Conservation (phyloP, 2,797 vertebrate genomes). For the Notolabrus celidotus region DNA sequence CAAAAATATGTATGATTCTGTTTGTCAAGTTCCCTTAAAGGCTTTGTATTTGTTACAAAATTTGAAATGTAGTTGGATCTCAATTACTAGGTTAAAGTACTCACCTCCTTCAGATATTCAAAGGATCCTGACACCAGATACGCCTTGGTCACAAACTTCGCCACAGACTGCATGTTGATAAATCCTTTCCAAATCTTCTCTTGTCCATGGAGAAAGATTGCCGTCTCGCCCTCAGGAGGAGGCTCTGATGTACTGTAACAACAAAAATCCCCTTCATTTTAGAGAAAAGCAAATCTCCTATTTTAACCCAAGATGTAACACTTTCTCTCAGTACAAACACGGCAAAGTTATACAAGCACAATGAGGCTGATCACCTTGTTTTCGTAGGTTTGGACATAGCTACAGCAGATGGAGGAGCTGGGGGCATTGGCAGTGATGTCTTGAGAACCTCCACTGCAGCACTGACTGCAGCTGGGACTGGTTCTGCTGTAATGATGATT, state of each 20-base stretch:
- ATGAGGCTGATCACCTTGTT: conserved; percentile 66
- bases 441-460: conserved; percentile 68
- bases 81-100: conserved; percentile 15
- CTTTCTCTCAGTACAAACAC: background rate
- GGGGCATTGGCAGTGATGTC: conserved; percentile 74
- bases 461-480: conserved; percentile 41
- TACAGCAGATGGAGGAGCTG: conserved; percentile 62
- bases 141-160: conserved; percentile 99
- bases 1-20: background rate
- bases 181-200: conserved; percentile 98
- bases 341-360: background rate
- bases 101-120: conserved; percentile 96
- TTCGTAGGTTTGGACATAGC: conserved; percentile 58
- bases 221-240: conserved; percentile 92
- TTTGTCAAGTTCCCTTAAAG: background rate
- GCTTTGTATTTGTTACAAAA: background rate
- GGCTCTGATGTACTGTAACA: conserved; percentile 88
- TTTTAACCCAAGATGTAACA: no score
- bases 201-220: conserved; percentile 93
- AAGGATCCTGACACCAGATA: conserved; percentile 97
- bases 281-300: background rate
- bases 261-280: conserved; percentile 26
- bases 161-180: conserved; percentile 98
- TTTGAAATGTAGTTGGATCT: background rate
- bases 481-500: conserved; percentile 46